Evolutionary conservation across 2,113 vertebrate genomes (phyloP).

Genomic region (Azemiops feae): DNA sequence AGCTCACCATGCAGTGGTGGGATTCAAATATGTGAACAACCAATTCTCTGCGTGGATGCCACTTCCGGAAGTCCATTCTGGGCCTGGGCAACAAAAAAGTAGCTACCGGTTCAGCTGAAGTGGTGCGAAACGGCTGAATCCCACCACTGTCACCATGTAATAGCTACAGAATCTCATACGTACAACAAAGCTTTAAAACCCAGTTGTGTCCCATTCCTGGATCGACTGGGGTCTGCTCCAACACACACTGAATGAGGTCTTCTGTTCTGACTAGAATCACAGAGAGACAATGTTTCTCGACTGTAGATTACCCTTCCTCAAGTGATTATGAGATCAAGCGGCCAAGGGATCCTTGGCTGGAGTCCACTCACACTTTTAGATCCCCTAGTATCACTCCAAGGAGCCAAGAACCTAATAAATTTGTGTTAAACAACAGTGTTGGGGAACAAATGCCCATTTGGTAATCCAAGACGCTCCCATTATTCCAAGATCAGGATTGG

Average conservation of each 20-base stretch:
- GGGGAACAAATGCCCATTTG: background rate
- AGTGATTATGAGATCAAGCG: background rate
- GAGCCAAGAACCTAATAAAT: background rate
- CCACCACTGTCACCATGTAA: background rate
- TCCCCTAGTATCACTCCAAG: background rate
- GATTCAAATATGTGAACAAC: too few relatives aligned
- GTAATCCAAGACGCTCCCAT: background rate
- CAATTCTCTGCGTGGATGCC: too few relatives aligned
- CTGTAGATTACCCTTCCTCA: background rate
- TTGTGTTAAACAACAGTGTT: background rate
- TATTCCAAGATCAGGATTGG: background rate
- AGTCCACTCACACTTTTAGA: background rate
- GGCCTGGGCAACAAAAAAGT: too few relatives aligned
- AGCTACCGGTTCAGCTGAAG: too few relatives aligned
- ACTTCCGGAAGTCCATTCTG: too few relatives aligned
- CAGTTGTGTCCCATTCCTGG: background rate
- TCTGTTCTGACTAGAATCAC: background rate
- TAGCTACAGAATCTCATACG: background rate
- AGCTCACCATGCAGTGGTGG: too few relatives aligned
- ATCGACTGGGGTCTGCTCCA: background rate
- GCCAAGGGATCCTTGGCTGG: background rate
- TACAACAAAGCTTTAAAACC: background rate
- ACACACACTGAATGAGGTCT: background rate
- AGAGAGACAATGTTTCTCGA: background rate
- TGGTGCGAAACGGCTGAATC: too few relatives aligned